phyloP scores from a whole-genome alignment of 2,113 vertebrate genomes.

The Hippoglossus stenolepis region DNA sequence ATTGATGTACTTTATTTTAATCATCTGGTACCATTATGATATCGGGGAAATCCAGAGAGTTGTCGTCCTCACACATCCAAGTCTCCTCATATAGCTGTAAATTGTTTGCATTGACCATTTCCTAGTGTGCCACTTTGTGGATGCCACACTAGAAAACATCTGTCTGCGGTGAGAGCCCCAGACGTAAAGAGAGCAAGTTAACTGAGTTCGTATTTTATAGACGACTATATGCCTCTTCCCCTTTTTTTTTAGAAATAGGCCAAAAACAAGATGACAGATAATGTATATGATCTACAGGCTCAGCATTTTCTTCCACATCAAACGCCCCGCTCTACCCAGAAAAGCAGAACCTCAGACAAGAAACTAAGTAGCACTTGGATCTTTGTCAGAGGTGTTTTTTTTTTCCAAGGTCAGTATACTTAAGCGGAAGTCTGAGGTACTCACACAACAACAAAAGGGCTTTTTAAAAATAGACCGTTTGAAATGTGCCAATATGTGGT shows the following conservation, averaged over 20 bases:
- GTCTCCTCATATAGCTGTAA: background rate
- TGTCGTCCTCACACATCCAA: background rate
- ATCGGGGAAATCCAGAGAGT: conserved; percentile 2
- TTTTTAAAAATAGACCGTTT: conserved; percentile 76
- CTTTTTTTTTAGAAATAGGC: conserved; percentile 35
- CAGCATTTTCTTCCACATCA: conserved; percentile 68
- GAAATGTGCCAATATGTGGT: conserved; percentile 81
- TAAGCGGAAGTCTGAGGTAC: conserved; percentile 78
- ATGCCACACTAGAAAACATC: conserved; percentile 27
- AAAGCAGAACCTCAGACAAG: conserved; percentile 69
- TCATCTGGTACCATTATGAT: background rate
- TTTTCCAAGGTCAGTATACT: conserved; percentile 67
- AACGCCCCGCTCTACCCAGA: conserved; percentile 44
- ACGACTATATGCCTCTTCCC: conserved; percentile 40
- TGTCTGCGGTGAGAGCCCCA: conserved; percentile 37
- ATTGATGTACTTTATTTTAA: conserved; percentile 9
- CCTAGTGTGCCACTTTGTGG: background rate
- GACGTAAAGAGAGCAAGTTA: conserved; percentile 48
- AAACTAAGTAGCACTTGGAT: conserved; percentile 70
- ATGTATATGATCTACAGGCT: conserved; percentile 49
- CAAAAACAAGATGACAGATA: conserved; percentile 62
- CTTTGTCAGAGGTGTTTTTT: conserved; percentile 65
- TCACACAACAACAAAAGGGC: conserved; percentile 75
- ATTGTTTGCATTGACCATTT: background rate
- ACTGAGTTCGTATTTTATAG: conserved; percentile 58